phyloP scores from a whole-genome alignment of 2,888 invertebrate species.

The Julus scanicus region DNA sequence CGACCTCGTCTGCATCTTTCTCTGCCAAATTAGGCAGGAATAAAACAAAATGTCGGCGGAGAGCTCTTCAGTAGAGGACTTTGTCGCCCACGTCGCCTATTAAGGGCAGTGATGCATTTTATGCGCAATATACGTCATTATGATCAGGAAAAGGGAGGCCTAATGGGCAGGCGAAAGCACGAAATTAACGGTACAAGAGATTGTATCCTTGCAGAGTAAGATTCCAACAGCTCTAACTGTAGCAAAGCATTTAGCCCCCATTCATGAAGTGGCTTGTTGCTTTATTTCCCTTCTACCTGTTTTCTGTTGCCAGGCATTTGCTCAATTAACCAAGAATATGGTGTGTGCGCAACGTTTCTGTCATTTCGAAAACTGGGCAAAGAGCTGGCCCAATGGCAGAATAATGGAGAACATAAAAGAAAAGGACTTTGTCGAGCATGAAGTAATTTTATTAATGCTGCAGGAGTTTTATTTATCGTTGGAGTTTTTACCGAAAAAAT shows the following conservation, averaged over 20 bases:
- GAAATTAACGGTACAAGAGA: not conserved
- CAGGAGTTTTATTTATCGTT: conserved; percentile 32
- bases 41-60: conserved; percentile 41
- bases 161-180: conserved; percentile 36
- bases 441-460: conserved; percentile 47
- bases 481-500: conserved; percentile 38
- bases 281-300: conserved; percentile 42
- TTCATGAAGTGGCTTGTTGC: conserved; percentile 47
- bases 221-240: not conserved
- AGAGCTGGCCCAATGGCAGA: conserved; percentile 22
- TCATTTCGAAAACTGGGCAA: not conserved
- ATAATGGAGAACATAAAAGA: conserved; percentile 45
- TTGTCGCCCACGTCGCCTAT: conserved; percentile 34
- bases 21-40: conserved; percentile 45
- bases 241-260: not conserved
- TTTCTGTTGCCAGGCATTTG: conserved; percentile 23
- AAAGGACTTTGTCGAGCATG: conserved; percentile 40
- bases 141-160: conserved; percentile 36
- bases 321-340: conserved; percentile 39
- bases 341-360: not conserved
- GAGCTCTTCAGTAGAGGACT: conserved; percentile 42
- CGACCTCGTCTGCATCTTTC: conserved; percentile 6
- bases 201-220: not conserved
- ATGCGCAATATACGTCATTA: conserved; percentile 47
- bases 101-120: conserved; percentile 45